phyloP scores from a whole-genome alignment of 2,888 invertebrate genomes.

The Acrobasis repandana region DNA sequence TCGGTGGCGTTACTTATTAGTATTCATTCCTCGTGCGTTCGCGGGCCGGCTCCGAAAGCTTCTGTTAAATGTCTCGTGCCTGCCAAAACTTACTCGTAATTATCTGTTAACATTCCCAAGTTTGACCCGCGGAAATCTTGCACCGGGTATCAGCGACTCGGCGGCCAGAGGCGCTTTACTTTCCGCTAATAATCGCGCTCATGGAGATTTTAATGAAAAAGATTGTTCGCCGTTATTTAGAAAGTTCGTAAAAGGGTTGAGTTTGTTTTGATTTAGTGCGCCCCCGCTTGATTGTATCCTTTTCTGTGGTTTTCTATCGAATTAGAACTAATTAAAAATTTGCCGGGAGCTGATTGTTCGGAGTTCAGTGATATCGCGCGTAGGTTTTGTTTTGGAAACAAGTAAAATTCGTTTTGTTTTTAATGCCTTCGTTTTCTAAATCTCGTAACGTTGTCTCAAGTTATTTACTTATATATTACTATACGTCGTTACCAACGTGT shows the following conservation, averaged over 20 bases:
- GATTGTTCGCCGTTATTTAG: conserved; percentile 80
- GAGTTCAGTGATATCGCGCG: conserved; percentile 18
- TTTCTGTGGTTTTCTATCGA: conserved; percentile 70
- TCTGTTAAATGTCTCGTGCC: conserved; percentile 83
- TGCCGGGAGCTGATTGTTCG: conserved; percentile 40
- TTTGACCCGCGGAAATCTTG: conserved; percentile 80
- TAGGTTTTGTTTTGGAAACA: conserved; percentile 3
- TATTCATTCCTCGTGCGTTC: conserved; percentile 80
- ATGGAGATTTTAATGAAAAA: conserved; percentile 82
- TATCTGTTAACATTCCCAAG: conserved; percentile 83
- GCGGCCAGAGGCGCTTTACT: conserved; percentile 78
- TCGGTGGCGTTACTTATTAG: conserved; percentile 65
- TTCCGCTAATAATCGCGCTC: conserved; percentile 78
- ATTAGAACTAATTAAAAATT: conserved; percentile 69
- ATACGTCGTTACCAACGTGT: too few relatives aligned
- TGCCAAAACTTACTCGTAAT: conserved; percentile 80
- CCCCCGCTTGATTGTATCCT: conserved; percentile 69
- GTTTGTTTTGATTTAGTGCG: conserved; percentile 81
- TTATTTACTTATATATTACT: too few relatives aligned
- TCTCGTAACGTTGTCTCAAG: not conserved
- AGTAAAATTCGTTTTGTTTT: not conserved
- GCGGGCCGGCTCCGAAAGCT: conserved; percentile 79
- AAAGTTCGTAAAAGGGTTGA: conserved; percentile 80
- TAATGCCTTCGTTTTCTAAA: not conserved
- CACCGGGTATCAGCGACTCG: conserved; percentile 60